Percentiles rank a stretch among this genome's conserved stretches.
phyloP scores from a whole-genome alignment of 2,797 vertebrate species.

The Ambastaia sidthimunki region DNA sequence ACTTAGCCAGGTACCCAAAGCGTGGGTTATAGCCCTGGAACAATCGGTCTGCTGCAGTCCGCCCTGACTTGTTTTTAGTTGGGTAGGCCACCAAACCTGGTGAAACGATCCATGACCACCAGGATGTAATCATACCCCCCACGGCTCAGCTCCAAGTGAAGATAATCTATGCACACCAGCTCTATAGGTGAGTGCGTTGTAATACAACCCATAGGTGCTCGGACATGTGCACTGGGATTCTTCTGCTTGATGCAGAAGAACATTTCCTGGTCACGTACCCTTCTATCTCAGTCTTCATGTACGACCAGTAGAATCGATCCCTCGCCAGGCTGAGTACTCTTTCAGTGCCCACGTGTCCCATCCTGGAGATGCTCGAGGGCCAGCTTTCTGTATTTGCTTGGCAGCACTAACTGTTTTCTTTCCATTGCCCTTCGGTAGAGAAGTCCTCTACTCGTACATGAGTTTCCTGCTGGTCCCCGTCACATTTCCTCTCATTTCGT shows the following conservation, averaged over 20 bases:
- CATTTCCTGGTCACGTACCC: too few relatives aligned
- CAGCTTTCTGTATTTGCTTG: background rate
- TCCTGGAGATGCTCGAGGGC: background rate
- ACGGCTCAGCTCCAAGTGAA: background rate
- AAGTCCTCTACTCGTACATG: background rate
- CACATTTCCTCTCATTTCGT: constrained; percentile 1
- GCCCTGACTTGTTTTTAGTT: background rate
- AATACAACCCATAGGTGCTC: background rate
- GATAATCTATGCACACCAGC: background rate
- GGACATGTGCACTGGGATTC: too few relatives aligned
- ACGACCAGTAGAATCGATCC: too few relatives aligned
- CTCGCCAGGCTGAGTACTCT: too few relatives aligned
- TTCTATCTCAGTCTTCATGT: too few relatives aligned
- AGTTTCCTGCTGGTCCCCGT: background rate
- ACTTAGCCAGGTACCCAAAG: background rate
- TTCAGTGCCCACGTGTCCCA: background rate
- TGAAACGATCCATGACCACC: background rate
- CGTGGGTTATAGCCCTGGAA: background rate
- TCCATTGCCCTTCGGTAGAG: background rate
- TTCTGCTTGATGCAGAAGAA: too few relatives aligned
- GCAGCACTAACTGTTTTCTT: background rate
- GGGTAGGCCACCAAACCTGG: too few relatives aligned
- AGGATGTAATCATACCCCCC: background rate
- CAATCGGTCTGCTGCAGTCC: background rate
- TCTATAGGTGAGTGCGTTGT: background rate